These are phyloP conservation scores for Heloderma charlesbogerti DNA, from an alignment of 2,113 vertebrate species.

Conservation along the genomic window DNA sequence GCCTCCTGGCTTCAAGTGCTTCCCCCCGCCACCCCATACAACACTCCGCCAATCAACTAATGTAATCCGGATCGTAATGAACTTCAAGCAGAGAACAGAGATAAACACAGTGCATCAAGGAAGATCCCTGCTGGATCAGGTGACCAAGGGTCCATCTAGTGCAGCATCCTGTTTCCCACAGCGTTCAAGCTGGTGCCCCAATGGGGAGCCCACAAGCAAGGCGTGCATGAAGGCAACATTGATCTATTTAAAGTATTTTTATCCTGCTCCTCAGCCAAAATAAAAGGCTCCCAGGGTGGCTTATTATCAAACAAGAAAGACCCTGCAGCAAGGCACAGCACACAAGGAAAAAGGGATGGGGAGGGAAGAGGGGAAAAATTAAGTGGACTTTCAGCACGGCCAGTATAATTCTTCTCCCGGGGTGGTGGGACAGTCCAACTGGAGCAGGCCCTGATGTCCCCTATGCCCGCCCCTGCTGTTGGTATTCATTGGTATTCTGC, in stretches of 20 bases:
- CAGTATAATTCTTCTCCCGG: too few relatives aligned
- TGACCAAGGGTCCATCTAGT: background rate
- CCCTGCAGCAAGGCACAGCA: too few relatives aligned
- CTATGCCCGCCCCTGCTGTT: background rate
- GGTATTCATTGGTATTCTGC: background rate
- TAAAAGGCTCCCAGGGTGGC: too few relatives aligned
- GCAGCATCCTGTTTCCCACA: background rate
- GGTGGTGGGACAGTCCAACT: too few relatives aligned
- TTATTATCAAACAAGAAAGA: background rate
- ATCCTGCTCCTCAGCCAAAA: background rate
- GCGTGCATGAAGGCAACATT: too few relatives aligned
- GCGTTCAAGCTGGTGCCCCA: background rate
- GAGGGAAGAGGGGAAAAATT: too few relatives aligned
- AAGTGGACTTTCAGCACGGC: too few relatives aligned
- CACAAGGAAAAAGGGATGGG: too few relatives aligned
- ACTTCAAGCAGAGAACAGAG: background rate
- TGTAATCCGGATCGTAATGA: background rate
- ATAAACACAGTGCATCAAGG: background rate
- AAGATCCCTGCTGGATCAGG: background rate
- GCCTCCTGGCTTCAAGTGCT: background rate
- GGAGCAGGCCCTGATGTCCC: too few relatives aligned
- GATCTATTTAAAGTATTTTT: background rate
- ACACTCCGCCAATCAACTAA: background rate
- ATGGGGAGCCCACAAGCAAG: background rate
- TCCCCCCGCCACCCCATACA: background rate